Conservation (phyloP, 2,888 invertebrate genomes). For the Lutraria lutraria region DNA sequence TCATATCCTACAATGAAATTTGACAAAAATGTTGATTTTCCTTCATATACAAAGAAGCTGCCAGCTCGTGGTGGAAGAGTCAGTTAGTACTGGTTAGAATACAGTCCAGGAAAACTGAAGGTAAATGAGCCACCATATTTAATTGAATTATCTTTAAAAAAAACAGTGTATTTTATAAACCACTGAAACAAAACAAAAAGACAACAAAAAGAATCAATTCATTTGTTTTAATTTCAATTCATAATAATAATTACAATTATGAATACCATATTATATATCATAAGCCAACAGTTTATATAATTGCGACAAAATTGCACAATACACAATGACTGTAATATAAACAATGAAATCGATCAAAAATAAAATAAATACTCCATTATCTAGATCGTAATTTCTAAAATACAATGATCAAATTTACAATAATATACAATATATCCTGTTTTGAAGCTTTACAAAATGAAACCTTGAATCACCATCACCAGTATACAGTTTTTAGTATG, state of each 20-base stretch:
- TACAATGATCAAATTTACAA: background rate
- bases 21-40: too few species aligned
- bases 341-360: constrained; percentile 1
- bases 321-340: background rate
- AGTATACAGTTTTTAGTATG: background rate
- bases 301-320: background rate
- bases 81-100: too few species aligned
- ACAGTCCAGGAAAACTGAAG: too few species aligned
- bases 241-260: background rate
- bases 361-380: background rate
- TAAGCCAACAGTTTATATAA: background rate
- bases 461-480: constrained; percentile 1
- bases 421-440: background rate
- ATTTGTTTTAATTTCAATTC: constrained; percentile 7
- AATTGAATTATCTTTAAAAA: too few species aligned
- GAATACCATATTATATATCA: background rate
- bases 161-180: too few species aligned
- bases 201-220: background rate
- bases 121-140: too few species aligned
- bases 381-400: background rate
- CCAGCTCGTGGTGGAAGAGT: too few species aligned
- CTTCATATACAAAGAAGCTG: too few species aligned
- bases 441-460: background rate
- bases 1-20: too few species aligned
- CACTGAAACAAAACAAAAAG: too few species aligned